Evolutionary conservation across 1,140 invertebrate species (phyloP).

Genomic region (Triops longicaudatus): DNA sequence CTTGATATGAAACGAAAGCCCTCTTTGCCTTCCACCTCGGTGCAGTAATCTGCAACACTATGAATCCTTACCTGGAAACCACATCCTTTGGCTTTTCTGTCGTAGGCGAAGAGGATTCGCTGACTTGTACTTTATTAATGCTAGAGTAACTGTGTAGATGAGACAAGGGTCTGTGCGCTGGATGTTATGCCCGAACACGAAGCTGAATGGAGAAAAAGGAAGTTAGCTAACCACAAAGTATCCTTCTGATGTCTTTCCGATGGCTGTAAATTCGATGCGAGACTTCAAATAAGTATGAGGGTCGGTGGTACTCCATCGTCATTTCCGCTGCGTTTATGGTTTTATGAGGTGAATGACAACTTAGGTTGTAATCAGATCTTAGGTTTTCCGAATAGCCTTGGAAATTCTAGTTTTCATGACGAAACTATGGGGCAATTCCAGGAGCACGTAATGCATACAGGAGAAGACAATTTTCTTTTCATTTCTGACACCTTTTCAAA

Average conservation of each 20-base stretch:
- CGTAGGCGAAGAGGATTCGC: not conserved
- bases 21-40: not conserved
- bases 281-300: not conserved
- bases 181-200: not conserved
- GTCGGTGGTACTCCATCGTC: not conserved
- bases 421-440: not conserved
- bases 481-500: not conserved
- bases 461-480: not conserved
- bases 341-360: not conserved
- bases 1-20: not conserved
- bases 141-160: not conserved
- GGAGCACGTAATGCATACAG: not conserved
- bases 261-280: not conserved
- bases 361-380: not conserved
- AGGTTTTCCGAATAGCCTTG: not conserved
- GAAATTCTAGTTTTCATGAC: not conserved
- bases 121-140: not conserved
- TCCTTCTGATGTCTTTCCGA: not conserved
- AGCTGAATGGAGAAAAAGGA: not conserved
- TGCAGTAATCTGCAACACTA: not conserved
- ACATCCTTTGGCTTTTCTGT: slow-evolving; percentile 1
- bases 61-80: slow-evolving; percentile 4
- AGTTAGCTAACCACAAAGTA: not conserved
- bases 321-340: not conserved
- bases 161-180: not conserved